A percentile compares a stretch with the other conserved stretches of the same genome.
These are phyloP conservation scores for Heliangelus exortis DNA, from an alignment of 2,797 vertebrate species.

Conservation along the genomic window DNA sequence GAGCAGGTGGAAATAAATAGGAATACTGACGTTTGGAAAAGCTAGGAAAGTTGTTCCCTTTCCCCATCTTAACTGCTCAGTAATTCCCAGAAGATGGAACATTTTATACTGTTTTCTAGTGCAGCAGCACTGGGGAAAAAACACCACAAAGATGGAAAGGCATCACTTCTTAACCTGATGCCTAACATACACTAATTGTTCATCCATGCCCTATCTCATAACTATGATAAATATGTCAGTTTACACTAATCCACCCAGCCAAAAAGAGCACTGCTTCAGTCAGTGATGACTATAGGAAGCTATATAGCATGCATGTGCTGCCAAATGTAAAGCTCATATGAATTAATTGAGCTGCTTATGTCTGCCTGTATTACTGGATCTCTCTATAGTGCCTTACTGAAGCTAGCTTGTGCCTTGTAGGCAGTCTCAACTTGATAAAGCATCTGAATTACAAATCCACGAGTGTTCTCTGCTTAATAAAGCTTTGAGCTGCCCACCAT, in stretches of 20 bases:
- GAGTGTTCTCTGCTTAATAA: background rate
- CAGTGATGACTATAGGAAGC: background rate
- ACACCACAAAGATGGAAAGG: background rate
- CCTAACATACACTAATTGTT: background rate
- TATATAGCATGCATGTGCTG: background rate
- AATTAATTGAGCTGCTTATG: background rate
- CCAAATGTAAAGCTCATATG: background rate
- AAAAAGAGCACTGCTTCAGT: background rate
- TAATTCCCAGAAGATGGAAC: background rate
- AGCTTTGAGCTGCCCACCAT: background rate
- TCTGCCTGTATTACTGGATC: background rate
- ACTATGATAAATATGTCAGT: background rate
- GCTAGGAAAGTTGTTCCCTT: background rate
- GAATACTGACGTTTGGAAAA: background rate
- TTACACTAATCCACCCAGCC: background rate
- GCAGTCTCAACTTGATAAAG: background rate
- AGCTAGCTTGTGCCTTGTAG: background rate
- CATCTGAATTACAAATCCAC: background rate
- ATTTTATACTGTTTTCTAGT: background rate
- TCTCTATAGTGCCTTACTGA: background rate
- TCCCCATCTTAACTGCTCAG: background rate
- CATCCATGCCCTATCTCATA: background rate
- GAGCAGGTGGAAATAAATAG: background rate
- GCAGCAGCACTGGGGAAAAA: background rate
- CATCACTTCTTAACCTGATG: background rate